Evolutionary conservation across 2,797 vertebrate genomes (phyloP).

Genomic region (Xiphorhynchus erythropygius): DNA sequence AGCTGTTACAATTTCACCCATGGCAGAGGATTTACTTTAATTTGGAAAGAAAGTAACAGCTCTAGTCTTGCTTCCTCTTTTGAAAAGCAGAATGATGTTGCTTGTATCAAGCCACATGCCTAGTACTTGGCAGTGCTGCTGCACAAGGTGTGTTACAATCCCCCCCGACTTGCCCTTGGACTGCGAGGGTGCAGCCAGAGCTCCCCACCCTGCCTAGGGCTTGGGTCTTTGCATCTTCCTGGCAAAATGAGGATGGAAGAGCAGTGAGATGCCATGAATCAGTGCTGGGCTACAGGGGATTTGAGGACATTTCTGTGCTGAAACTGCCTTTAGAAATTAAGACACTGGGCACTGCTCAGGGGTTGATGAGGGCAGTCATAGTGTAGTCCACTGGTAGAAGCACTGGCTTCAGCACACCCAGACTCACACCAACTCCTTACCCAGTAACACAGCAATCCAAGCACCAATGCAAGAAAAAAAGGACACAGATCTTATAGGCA

Average conservation of each 20-base stretch:
- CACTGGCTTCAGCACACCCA: background rate
- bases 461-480: background rate
- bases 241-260: background rate
- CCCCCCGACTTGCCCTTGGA: background rate
- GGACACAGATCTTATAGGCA: background rate
- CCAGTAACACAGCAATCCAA: background rate
- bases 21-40: background rate
- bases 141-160: background rate
- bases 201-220: background rate
- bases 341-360: background rate
- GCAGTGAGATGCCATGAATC: background rate
- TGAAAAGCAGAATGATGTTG: background rate
- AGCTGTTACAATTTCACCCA: background rate
- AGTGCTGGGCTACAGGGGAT: background rate
- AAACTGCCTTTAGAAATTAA: background rate
- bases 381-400: background rate
- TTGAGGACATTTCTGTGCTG: background rate
- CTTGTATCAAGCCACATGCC: background rate
- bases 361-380: background rate
- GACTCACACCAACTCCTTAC: background rate
- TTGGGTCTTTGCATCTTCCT: accelerated
- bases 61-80: background rate
- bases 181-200: background rate
- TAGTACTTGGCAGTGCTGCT: background rate
- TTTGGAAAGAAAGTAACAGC: background rate